Percentiles rank a stretch among this genome's conserved stretches.
These are phyloP conservation scores for Myrmecobius fasciatus DNA, from an alignment of 2,113 vertebrate genomes.

Conservation along the genomic window DNA sequence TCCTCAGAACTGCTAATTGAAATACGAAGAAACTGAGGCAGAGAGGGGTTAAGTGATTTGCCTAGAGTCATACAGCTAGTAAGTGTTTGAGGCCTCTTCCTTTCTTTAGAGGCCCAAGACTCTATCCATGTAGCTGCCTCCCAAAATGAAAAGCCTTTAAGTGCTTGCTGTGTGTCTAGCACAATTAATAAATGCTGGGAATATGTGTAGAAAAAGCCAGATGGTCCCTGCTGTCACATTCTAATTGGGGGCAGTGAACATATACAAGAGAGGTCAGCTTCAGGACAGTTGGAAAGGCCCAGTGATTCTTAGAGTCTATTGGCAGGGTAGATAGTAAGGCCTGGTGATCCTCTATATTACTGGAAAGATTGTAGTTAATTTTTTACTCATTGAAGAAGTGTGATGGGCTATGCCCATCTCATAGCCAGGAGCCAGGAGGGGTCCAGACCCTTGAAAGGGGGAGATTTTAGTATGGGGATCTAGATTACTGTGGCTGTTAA, in stretches of 20 bases:
- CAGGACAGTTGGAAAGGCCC: not conserved
- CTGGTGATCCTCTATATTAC: not conserved
- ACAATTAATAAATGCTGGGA: not conserved
- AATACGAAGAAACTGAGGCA: not conserved
- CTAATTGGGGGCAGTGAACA: not conserved
- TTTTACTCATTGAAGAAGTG: not conserved
- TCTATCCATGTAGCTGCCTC: not conserved
- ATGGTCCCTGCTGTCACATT: not conserved
- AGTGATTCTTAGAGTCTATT: not conserved
- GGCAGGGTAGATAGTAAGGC: not conserved
- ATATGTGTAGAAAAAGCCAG: not conserved
- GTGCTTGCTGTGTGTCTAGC: not conserved
- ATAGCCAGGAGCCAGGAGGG: not conserved
- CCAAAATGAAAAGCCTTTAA: not conserved
- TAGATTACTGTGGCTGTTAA: not conserved
- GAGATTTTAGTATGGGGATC: not conserved
- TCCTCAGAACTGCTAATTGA: not conserved
- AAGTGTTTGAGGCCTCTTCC: not conserved
- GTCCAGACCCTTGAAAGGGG: not conserved
- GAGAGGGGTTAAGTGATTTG: not conserved
- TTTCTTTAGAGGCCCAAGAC: not conserved
- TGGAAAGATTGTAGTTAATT: not conserved
- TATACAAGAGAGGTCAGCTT: not conserved
- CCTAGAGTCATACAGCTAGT: not conserved
- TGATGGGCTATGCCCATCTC: not conserved